A percentile compares a stretch with the other conserved stretches of the same genome.
Conservation (phyloP, 2,888 invertebrate genomes). For the Ophonus ardosiacus region DNA sequence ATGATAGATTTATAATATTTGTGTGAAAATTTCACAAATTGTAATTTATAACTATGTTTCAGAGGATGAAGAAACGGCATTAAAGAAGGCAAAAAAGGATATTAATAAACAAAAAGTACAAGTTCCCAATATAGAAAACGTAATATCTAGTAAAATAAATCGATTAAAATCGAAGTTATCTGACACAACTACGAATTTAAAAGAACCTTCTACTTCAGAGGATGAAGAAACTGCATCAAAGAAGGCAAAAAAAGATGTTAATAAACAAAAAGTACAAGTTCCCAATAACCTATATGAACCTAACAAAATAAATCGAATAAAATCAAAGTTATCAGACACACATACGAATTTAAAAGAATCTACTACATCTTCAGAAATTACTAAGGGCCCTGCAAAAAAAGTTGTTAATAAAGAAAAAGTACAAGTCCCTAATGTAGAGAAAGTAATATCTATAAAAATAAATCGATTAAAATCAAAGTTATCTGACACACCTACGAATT, state of each 20-base stretch:
- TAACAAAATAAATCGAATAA: no score
- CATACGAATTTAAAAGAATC: no score
- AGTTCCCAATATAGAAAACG: background rate
- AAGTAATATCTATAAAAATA: background rate
- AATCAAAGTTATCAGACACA: no score
- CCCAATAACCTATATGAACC: no score
- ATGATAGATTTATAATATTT: no score
- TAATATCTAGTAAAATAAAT: background rate
- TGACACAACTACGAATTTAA: background rate
- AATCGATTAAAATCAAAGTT: background rate
- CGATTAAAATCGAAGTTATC: background rate
- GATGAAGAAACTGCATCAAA: no score
- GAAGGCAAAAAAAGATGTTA: no score
- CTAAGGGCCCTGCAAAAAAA: no score
- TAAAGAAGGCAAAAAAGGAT: background rate
- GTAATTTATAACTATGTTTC: background rate
- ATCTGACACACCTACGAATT: background rate
- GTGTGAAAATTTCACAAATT: no score
- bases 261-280: no score
- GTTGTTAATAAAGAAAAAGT: background rate
- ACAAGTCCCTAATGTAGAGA: background rate
- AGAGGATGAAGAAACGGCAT: background rate
- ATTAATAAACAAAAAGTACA: background rate
- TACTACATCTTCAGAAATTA: no score
- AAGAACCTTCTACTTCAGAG: no score